phyloP scores from a whole-genome alignment of 2,797 vertebrate species.

The Sitta carolinensis region DNA sequence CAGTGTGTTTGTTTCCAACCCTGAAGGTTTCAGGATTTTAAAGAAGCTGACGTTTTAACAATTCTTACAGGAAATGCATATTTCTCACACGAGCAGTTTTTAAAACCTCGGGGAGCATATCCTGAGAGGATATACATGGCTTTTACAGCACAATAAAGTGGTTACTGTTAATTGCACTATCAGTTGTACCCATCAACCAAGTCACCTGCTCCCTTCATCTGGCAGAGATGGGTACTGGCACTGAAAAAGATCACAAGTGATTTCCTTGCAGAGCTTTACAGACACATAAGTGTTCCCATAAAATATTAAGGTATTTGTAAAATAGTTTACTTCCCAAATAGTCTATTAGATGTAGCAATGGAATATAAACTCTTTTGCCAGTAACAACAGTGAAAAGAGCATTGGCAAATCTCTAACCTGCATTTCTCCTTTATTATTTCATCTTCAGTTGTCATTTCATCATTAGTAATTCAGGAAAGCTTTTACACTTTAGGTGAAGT shows the following conservation, averaged over 20 bases:
- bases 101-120: background rate
- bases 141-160: background rate
- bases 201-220: background rate
- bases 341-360: background rate
- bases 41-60: background rate
- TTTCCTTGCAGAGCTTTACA: background rate
- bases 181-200: background rate
- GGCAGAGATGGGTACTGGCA: background rate
- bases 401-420: background rate
- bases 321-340: background rate
- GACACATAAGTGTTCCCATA: background rate
- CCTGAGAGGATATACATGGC: background rate
- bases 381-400: background rate
- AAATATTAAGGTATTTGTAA: background rate
- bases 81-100: background rate
- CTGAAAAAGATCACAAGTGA: background rate
- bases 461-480: background rate
- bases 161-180: conserved; percentile 1
- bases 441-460: background rate
- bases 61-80: background rate
- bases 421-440: background rate
- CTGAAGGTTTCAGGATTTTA: background rate
- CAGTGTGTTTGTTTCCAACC: background rate
- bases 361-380: background rate
- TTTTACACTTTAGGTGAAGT: background rate